Evolutionary conservation across 2,888 invertebrate genomes (phyloP), one percentile per base, ranked within the genome.

Genomic region (Pammene fasciana): DNA sequence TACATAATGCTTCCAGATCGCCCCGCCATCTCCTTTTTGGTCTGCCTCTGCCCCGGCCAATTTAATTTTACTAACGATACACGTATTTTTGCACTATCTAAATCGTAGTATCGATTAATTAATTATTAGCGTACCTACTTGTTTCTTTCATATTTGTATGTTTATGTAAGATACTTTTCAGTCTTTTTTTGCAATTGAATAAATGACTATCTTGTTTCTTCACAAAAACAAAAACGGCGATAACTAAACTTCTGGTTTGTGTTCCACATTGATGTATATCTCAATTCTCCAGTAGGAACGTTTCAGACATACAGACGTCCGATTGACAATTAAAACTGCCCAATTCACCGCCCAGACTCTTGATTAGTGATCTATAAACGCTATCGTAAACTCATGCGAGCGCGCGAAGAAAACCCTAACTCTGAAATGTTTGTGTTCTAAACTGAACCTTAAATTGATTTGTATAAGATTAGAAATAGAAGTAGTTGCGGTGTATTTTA

Each of bases 341-440:
- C 62, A 62, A 62, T 41, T 36, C 38, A 38, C 62, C 62, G 62
- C 41, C 50, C 62, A 41, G 38, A 16, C 50, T 36, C 50, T 62
- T 62, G 52, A 62, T 62, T 62, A 62, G 62, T 62, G 62, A 62
- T 62, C 62, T 62, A 62, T 62, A 62, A 62, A 62, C 38, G 50
- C 18, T 10, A 52, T 62, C 62, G 62, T 52, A 62, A 60, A 60
- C 38, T 10, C 16, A 5, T 4, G 50, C n/a, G 52, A n/a, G 16
- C 9, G 13, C 61, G 16, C 48, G 16, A 10, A 5, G 6, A 62
- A 36, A 52, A 9, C 9, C 46, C 0, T 46, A 62, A n/a, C 18
- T 52, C 7, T 18, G 13, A 10, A 50, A 45, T n/a, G 0, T 6
- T 4, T 13, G 18, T 18, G 6, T 41, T 18, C 26, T 6, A 62